Percentiles rank a stretch among this genome's conserved stretches.
Evolutionary conservation across 1,140 invertebrate species (phyloP).

Genomic region (Rhyacophila brunnea): DNA sequence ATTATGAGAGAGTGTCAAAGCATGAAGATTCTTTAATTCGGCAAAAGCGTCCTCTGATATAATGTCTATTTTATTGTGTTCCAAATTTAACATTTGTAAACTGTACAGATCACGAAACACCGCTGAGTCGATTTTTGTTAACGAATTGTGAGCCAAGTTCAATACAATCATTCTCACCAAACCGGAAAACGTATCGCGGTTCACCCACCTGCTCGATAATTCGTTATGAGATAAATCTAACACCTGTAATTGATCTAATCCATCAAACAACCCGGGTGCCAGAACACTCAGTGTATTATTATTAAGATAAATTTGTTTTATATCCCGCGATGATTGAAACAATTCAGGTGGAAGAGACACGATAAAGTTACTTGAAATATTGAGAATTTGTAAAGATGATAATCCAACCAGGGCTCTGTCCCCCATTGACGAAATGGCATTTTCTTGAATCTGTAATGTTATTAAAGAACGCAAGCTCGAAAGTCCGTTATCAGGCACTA

Average conservation of each 20-base stretch:
- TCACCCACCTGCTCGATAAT: constrained; percentile 76
- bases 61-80: constrained; percentile 71
- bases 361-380: constrained; percentile 75
- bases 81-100: constrained; percentile 74
- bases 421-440: constrained; percentile 68
- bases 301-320: constrained; percentile 71
- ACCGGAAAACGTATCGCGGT: constrained; percentile 73
- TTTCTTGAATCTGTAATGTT: constrained; percentile 69
- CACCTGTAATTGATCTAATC: constrained; percentile 71
- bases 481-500: constrained; percentile 66
- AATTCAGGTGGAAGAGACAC: constrained; percentile 72
- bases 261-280: constrained; percentile 72
- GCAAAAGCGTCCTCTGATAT: constrained; percentile 73
- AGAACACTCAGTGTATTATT: constrained; percentile 78
- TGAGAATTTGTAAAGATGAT: constrained; percentile 64
- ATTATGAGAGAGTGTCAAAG: constrained; percentile 73
- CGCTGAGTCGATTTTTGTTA: constrained; percentile 67
- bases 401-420: constrained; percentile 71
- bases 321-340: constrained; percentile 65
- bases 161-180: constrained; percentile 71
- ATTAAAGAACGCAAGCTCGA: constrained; percentile 65
- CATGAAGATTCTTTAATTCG: constrained; percentile 73
- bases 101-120: constrained; percentile 75
- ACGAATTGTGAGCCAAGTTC: constrained; percentile 72
- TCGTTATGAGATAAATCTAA: constrained; percentile 77